Conservation (phyloP, 2,113 vertebrate species). For the Xiphophorus hellerii region DNA sequence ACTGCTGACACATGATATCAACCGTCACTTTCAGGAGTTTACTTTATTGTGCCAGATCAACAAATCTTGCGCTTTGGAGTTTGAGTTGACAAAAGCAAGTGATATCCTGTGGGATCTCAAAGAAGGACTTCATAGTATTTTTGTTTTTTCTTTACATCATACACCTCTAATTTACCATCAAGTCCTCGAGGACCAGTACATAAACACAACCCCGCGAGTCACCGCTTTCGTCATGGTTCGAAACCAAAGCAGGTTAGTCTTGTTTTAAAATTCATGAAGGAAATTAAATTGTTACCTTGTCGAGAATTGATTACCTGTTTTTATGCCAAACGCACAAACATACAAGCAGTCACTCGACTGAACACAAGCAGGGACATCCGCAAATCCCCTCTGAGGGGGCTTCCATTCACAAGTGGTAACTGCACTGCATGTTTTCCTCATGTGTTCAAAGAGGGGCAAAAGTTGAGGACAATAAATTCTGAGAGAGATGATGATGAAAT, state of each 20-base stretch:
- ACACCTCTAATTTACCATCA: constrained; percentile 54
- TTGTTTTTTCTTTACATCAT: constrained; percentile 44
- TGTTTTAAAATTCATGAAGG: constrained; percentile 22
- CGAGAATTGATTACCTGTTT: constrained; percentile 36
- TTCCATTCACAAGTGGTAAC: constrained; percentile 69
- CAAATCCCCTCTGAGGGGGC: constrained; percentile 54
- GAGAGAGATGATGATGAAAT: constrained; percentile 84
- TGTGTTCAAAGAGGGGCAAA: constrained; percentile 75
- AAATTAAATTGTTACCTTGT: constrained; percentile 18
- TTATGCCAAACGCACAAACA: constrained; percentile 37
- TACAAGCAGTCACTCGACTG: constrained; percentile 39
- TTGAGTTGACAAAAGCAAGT: not conserved
- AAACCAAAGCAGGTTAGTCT: constrained; percentile 31
- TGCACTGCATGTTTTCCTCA: constrained; percentile 73
- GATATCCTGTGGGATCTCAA: constrained; percentile 24
- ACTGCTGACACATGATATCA: not conserved
- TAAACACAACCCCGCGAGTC: constrained; percentile 42
- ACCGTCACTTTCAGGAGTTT: not conserved
- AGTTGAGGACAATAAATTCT: constrained; percentile 83
- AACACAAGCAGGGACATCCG: constrained; percentile 42
- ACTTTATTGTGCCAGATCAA: not conserved
- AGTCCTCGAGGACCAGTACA: constrained; percentile 55
- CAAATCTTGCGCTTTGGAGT: not conserved
- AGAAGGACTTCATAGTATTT: constrained; percentile 43
- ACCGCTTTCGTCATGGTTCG: constrained; percentile 39